Evolutionary conservation across 2,113 vertebrate species (phyloP).

Genomic region (Corvus cornix): DNA sequence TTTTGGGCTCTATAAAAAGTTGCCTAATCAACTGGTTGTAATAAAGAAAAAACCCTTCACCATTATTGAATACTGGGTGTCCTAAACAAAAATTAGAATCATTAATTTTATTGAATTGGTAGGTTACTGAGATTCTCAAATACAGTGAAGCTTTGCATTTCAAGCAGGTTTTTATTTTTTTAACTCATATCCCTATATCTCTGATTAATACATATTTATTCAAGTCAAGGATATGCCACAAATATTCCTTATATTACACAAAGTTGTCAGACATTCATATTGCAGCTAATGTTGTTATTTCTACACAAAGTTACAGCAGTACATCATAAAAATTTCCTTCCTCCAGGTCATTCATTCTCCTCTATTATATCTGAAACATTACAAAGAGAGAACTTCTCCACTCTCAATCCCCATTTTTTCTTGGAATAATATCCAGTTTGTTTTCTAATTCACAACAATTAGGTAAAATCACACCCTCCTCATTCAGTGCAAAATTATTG

Average conservation of each 20-base stretch:
- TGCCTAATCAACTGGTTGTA: not conserved
- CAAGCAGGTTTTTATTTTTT: not conserved
- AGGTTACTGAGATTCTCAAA: not conserved
- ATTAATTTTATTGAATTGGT: not conserved
- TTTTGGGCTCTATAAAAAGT: not conserved
- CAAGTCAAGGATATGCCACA: not conserved
- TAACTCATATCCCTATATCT: not conserved
- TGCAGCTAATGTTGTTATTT: not conserved
- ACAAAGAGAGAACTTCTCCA: not conserved
- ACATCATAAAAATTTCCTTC: not conserved
- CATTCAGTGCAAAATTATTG: not conserved
- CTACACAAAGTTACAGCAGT: not conserved
- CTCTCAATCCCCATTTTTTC: not conserved
- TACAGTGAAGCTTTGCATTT: not conserved
- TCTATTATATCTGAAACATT: not conserved
- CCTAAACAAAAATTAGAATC: not conserved
- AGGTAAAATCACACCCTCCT: not conserved
- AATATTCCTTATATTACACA: not conserved
- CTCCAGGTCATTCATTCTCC: not conserved
- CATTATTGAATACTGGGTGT: not conserved
- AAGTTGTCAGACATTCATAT: not conserved
- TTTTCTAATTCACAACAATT: not conserved
- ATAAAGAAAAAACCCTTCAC: not conserved
- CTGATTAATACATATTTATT: not conserved
- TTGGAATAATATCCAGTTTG: not conserved